phyloP scores from a whole-genome alignment of 1,140 invertebrate genomes.

The Drosophila rhopaloa region DNA sequence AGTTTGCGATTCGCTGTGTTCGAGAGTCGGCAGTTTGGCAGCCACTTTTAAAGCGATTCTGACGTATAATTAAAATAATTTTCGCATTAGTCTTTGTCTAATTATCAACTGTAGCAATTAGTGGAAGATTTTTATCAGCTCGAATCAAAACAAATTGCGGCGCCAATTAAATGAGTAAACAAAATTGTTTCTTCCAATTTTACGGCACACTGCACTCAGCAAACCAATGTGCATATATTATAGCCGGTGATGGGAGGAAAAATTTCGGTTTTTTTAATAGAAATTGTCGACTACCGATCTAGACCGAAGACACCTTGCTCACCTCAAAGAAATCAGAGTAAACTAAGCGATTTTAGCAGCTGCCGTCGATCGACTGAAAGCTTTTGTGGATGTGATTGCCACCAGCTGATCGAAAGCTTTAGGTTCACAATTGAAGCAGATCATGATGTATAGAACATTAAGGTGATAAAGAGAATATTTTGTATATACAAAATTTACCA shows the following conservation, averaged over 20 bases:
- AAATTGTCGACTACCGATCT: neutral
- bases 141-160: slow-evolving; percentile 36
- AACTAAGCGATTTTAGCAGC: slow-evolving; percentile 13
- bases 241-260: neutral
- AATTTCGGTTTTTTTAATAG: slow-evolving; percentile 22
- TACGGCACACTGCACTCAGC: slow-evolving; percentile 28
- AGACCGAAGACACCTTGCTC: slow-evolving; percentile 6
- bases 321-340: slow-evolving; percentile 23
- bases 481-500: neutral
- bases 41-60: slow-evolving; percentile 44
- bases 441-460: neutral
- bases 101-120: slow-evolving; percentile 26
- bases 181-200: slow-evolving; percentile 38
- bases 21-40: neutral
- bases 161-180: slow-evolving; percentile 41
- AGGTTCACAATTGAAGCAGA: slow-evolving; percentile 4
- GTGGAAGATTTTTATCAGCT: slow-evolving; percentile 54
- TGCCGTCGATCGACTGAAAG: slow-evolving; percentile 26
- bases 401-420: slow-evolving; percentile 41
- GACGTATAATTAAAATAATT: slow-evolving; percentile 51
- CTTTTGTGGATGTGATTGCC: slow-evolving; percentile 7
- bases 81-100: slow-evolving; percentile 19
- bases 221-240: slow-evolving; percentile 17
- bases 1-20: slow-evolving; percentile 16
- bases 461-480: neutral